Evolutionary conservation across 2,797 vertebrate species (phyloP).

Genomic region (Muscicapa striata): DNA sequence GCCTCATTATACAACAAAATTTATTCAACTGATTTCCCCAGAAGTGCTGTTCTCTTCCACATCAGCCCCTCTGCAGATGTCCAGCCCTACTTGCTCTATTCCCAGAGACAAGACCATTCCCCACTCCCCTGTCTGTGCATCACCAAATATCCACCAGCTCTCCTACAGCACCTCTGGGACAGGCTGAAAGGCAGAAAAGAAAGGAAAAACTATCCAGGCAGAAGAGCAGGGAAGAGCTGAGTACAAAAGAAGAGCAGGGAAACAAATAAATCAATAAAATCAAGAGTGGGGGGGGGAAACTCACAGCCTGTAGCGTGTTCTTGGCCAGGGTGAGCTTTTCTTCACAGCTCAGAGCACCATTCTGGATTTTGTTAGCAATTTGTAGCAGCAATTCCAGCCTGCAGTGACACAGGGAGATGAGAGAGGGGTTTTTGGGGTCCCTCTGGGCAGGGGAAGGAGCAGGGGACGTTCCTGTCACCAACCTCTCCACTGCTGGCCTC

Average conservation of each 20-base stretch:
- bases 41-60: background rate
- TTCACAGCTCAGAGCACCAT: constrained; percentile 93
- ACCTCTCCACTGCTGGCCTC: constrained; percentile 94
- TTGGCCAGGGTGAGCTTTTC: constrained; percentile 95
- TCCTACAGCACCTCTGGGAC: background rate
- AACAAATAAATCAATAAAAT: background rate
- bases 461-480: background rate
- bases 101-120: background rate
- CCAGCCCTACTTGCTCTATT: background rate
- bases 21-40: background rate
- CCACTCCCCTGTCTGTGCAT: background rate
- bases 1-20: background rate
- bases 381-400: constrained; percentile 94
- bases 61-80: background rate
- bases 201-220: background rate
- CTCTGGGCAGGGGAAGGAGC: background rate
- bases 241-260: background rate
- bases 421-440: background rate
- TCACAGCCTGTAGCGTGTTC: constrained; percentile 96
- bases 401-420: background rate
- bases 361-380: constrained; percentile 97
- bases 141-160: background rate
- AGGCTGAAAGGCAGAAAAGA: background rate
- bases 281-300: constrained; percentile 41
- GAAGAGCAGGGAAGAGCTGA: background rate